Percentiles rank a stretch among this genome's conserved stretches.
Evolutionary conservation across 2,113 vertebrate genomes (phyloP).

Genomic region (Albula glossodonta): DNA sequence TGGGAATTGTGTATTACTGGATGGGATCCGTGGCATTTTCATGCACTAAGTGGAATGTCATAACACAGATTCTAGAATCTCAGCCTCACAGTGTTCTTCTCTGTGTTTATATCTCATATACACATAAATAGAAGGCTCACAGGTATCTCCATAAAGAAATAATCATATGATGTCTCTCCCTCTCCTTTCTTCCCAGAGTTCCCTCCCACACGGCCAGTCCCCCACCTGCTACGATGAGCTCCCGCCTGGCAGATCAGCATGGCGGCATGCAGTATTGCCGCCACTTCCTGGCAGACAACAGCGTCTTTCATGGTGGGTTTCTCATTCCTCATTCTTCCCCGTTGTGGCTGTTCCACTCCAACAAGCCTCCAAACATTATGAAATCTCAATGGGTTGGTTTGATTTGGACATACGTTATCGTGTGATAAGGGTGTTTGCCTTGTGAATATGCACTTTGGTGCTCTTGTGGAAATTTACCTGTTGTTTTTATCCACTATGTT

Average conservation of each 20-base stretch:
- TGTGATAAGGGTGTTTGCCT: not conserved
- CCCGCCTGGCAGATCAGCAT: conserved; percentile 75
- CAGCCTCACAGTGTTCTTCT: not conserved
- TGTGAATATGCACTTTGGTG: not conserved
- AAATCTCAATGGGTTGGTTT: not conserved
- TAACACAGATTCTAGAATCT: not conserved
- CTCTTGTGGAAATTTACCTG: not conserved
- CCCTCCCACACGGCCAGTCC: not conserved
- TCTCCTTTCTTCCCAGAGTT: not conserved
- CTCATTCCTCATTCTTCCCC: not conserved
- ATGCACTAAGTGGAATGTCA: not conserved
- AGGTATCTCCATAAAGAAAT: not conserved
- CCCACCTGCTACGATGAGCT: conserved; percentile 72
- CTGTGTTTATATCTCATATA: too few species aligned
- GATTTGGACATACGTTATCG: not conserved
- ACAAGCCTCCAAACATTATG: not conserved
- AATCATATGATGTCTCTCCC: conserved; percentile 11
- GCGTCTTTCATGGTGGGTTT: conserved; percentile 84
- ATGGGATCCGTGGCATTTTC: not conserved
- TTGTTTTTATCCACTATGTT: not conserved
- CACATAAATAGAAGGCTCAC: not conserved
- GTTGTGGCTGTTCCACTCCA: not conserved
- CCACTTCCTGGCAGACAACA: conserved; percentile 92
- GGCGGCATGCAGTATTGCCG: conserved; percentile 82
- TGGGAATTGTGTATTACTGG: not conserved